Percentiles rank a stretch among this genome's conserved stretches.
These are phyloP conservation scores for Phycodurus eques DNA, from an alignment of 2,113 vertebrate genomes.

Conservation along the genomic window DNA sequence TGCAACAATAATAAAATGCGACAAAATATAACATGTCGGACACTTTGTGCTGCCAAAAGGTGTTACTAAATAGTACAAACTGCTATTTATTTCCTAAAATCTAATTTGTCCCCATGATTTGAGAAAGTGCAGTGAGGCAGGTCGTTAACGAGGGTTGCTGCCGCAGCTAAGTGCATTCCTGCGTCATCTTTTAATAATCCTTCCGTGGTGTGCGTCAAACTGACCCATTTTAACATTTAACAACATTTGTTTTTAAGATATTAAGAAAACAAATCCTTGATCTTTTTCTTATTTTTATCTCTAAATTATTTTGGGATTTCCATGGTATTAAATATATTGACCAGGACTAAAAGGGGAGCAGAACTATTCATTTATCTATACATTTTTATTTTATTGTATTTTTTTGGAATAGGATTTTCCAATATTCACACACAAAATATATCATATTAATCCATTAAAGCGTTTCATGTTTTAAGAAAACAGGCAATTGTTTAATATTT, in stretches of 20 bases:
- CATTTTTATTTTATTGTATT: too few relatives aligned
- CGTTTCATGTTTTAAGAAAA: too few relatives aligned
- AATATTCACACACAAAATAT: too few relatives aligned
- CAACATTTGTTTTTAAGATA: background rate
- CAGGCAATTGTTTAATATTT: too few relatives aligned
- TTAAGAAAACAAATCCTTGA: background rate
- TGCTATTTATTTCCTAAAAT: background rate
- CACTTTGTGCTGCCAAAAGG: too few relatives aligned
- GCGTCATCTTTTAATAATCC: background rate
- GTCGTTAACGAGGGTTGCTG: constrained; percentile 52
- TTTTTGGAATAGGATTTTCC: too few relatives aligned
- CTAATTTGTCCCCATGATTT: background rate
- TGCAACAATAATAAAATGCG: background rate
- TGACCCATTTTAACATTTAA: background rate
- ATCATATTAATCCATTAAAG: too few relatives aligned
- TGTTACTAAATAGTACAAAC: too few relatives aligned
- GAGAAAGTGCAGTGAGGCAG: background rate
- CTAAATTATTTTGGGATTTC: too few relatives aligned
- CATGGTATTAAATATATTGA: too few relatives aligned
- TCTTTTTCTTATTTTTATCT: background rate
- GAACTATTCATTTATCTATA: too few relatives aligned
- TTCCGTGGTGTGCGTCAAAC: background rate
- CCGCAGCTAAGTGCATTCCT: constrained; percentile 12
- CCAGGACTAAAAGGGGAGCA: background rate
- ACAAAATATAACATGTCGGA: background rate